A percentile compares a stretch with the other conserved stretches of the same genome.
Conservation (phyloP, 2,797 vertebrate genomes). For the Catharus ustulatus region DNA sequence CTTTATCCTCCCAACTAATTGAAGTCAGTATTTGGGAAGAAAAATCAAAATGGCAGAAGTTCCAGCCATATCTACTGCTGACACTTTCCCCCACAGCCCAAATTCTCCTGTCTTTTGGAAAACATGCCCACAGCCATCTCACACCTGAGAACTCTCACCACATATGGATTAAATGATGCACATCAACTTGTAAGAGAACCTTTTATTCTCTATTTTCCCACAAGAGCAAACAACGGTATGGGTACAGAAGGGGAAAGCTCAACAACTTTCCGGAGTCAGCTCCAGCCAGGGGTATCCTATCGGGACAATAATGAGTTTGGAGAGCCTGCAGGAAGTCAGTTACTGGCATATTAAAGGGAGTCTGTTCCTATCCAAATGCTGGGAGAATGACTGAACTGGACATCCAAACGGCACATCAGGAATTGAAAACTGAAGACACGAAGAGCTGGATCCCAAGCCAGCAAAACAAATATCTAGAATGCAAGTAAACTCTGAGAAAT, state of each 20-base stretch:
- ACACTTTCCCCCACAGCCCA: neutral
- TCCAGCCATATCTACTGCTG: neutral
- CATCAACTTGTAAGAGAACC: neutral
- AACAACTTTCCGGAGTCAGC: neutral
- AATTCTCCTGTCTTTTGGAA: neutral
- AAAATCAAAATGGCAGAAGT: neutral
- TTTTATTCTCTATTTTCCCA: neutral
- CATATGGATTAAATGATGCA: neutral
- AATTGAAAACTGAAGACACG: neutral
- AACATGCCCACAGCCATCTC: neutral
- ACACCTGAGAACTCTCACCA: neutral
- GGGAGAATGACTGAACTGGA: neutral
- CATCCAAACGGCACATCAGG: neutral
- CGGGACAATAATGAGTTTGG: neutral
- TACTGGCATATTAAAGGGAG: neutral
- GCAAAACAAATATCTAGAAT: neutral
- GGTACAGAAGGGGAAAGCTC: neutral
- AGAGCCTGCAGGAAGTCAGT: neutral
- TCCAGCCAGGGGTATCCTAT: neutral
- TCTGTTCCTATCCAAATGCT: neutral
- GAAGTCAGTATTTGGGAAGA: neutral
- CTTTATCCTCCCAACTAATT: neutral
- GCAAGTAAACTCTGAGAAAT: neutral
- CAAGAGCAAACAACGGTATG: neutral
- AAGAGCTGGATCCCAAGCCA: neutral